A percentile compares a stretch with the other conserved stretches of the same genome.
phyloP scores from a whole-genome alignment of 1,140 invertebrate genomes.

The Carcinoscorpius rotundicauda region DNA sequence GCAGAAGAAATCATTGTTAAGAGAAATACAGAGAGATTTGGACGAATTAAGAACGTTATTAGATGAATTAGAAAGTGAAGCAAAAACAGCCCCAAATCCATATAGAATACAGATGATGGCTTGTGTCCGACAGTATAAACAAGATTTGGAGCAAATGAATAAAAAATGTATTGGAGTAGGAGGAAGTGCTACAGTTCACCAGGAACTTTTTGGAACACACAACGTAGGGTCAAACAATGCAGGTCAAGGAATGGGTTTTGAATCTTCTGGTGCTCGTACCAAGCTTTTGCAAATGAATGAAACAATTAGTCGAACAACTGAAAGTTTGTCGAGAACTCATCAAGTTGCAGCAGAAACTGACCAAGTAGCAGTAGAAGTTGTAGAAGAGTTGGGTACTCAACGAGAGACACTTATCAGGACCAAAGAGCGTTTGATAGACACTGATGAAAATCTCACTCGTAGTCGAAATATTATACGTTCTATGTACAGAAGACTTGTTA shows the following conservation, averaged over 20 bases:
- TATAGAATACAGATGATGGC: conserved; percentile 31
- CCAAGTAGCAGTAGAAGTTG: conserved; percentile 57
- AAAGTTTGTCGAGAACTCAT: conserved; percentile 53
- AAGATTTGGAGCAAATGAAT: conserved; percentile 27
- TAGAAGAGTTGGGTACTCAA: conserved; percentile 50
- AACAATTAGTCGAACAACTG: conserved; percentile 47
- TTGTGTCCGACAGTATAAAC: conserved; percentile 27
- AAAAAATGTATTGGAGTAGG: conserved; percentile 8
- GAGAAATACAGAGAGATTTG: conserved; percentile 25
- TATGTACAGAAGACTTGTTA: conserved; percentile 48
- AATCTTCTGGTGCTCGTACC: conserved; percentile 3
- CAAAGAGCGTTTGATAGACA: conserved; percentile 44
- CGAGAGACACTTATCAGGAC: conserved; percentile 48
- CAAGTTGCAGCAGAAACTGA: conserved; percentile 64
- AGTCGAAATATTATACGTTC: conserved; percentile 44
- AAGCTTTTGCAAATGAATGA: conserved; percentile 41
- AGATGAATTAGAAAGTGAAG: conserved; percentile 34
- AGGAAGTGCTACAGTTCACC: not conserved
- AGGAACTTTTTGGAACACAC: not conserved
- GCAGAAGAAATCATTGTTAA: conserved; percentile 5
- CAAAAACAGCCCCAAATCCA: conserved; percentile 29
- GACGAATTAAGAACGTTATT: conserved; percentile 32
- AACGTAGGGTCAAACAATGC: not conserved
- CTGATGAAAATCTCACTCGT: conserved; percentile 45
- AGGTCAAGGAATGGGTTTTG: not conserved